Conservation (phyloP, 2,113 vertebrate genomes). For the Petromus typicus region DNA sequence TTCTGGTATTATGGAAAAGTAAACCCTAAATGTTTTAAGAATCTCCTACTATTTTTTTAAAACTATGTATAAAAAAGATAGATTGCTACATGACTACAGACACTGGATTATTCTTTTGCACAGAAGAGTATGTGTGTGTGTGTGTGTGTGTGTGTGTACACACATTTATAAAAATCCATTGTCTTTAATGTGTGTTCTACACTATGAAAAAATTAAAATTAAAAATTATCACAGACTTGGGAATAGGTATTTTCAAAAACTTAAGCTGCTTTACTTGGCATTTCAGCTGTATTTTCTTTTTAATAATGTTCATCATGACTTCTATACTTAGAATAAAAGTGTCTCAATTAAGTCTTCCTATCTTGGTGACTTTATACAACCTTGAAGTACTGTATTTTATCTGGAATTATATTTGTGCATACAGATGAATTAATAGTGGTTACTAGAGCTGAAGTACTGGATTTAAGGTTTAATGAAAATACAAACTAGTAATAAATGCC, state of each 20-base stretch:
- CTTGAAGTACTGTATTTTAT: background rate
- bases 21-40: background rate
- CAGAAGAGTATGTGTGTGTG: background rate
- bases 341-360: background rate
- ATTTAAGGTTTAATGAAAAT: background rate
- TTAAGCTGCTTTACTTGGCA: background rate
- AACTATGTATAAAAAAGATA: background rate
- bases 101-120: background rate
- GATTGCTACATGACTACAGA: background rate
- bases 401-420: background rate
- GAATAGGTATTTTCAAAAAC: slow-evolving; percentile 10
- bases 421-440: background rate
- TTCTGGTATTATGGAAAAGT: background rate
- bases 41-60: background rate
- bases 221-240: background rate
- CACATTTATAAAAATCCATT: background rate
- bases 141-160: too few relatives aligned
- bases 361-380: background rate
- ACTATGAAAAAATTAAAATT: background rate
- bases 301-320: background rate
- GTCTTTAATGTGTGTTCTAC: background rate
- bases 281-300: background rate
- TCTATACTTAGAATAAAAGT: background rate
- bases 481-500: background rate
- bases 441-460: background rate